Evolutionary conservation across 2,797 vertebrate species (phyloP), one percentile per base, ranked within the genome.

Genomic region (Rhinogobio ventralis): DNA sequence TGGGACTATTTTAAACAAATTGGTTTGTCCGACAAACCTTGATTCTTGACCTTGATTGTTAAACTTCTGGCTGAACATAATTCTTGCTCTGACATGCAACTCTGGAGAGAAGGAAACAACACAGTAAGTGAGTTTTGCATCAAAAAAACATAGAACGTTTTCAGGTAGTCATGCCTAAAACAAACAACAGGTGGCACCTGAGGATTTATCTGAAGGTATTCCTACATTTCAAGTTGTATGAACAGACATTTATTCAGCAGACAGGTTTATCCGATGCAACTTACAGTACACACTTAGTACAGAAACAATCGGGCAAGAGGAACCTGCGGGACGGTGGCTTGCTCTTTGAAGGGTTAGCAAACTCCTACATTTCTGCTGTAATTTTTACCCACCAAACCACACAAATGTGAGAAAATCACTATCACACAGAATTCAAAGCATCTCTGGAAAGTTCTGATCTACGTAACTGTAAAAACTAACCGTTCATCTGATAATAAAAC

Each of bases 121-220:
- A 4, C 20, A 36, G 2, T 4, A 9, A 3, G 36, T 11, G 39
- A 53, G 45, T 66, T 64, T 23, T 67, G 30, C 20, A 23, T 9
- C n/a, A 8, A 3, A 33, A 75, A 42, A n/a, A n/a, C n/a, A 20
- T 8, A 7, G 11, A 62, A 4, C 4, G 17, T 20, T 19, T 83
- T 23, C 17, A 75, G 15, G 60, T 25, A 17, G 28, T 66, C 45
- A 39, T 67, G 23, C 72, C 23, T 9, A 53, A 39, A 67, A 39
- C 30, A 66, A 17, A 66, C 72, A 53, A 74, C 45, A 83, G 81
- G 71, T 53, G 72, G 71, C 45, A 23, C 30, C 42, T 33, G 17
- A 39, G 46, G 71, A 76, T 39, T 30, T 45, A 4, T 53, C 15
- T 17, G 11, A 8, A 46, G 33, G 8, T 11, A n/a, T 46, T n/a